Evolutionary conservation across 2,113 vertebrate genomes (phyloP), one percentile per base, ranked within the genome.

Genomic region (Bubo blakistoni): DNA sequence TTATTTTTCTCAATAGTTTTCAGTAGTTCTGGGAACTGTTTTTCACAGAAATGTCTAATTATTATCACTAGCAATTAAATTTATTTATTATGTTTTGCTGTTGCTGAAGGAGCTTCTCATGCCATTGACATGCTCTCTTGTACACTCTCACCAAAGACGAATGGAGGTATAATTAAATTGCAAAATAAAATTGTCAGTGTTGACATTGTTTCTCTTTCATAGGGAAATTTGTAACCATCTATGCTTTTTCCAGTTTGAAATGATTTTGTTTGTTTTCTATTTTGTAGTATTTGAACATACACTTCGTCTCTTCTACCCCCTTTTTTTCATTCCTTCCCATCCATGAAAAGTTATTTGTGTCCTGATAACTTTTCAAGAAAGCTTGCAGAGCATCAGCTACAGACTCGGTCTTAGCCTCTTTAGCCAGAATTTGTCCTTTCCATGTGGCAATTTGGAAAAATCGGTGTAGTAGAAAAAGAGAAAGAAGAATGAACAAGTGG

Each of bases 11-110:
- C 63, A 20, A 34, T 83, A 94, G 74, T 94, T 92, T 91, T 95
- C 84, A 67, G 74, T 92, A 91, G 87, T 94, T 95, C 94, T 97
- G 95, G 94, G 94, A 94, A 97, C 87, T 96, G 81, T 90, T 97
- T 95, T 92, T 90, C 92, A 82, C 84, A 82, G 78, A 94, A 95
- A 87, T 58, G 87, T 85, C 96, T 95, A 87, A 94, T 96, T 96
- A 97, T 96, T 96, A 91, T 92, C 62, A 91, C 62, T 89, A 62
- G 78, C 83, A 95, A 90, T 96, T 84, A 92, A 94, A 95, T 85
- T 94, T 92, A 94, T 95, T 96, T 95, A 91, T 94, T 95, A 34
- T 88, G 87, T 62, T 94, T 91, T 96, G 78, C 81, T 73, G 27
- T 81, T 76, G 72, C 91, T 77, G 84, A 55, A 96, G 83, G 62